Base-by-base conservation (phyloP, 2,888 invertebrate species). In the Agonopterix heracliana region DNA sequence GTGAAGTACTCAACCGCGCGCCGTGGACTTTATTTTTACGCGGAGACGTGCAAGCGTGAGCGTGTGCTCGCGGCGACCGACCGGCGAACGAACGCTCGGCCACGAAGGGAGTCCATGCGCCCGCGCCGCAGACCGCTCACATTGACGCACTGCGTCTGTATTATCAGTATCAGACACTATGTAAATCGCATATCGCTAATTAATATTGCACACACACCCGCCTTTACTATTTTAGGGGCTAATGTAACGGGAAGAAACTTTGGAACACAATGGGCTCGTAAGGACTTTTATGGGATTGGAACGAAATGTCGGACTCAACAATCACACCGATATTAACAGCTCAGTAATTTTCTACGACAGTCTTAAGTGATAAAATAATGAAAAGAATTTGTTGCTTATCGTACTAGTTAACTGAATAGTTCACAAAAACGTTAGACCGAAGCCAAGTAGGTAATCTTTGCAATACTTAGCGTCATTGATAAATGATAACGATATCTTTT, bases 21-120 rank as follows among this genome's bases (percentile, higher is more conserved):
- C 78, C 72, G 77, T 79, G 65, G 85, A 86, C 84, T 86, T 87
- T 88, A 88, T 88, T 88, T 88, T 87, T 87, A 87, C 76, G 80
- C 87, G 80, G 84, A 81, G 85, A 81, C 86, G 80, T 74, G 80
- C 75, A 77, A 72, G 72, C 81, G 81, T 79, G 78, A 75, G 77
- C 7, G 70, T 74, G 82, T 79, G 82, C 78, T 75, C 79, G 74
- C 79, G 79, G 63, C 63, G 55, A 45, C 53, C 53, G 67, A 59
- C 67, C 64, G 65, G 59, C 71, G 26, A 26, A 26, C 26, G 26
- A 26, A 26, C 26, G 66, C 68, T 68, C 74, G 62, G 68, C 66
- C 69, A 64, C 77, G 77, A 73, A 79, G 78, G 78, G 83, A 81
- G 77, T 72, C 70, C 66, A 72, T 67, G 59, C 72, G 63, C 63